Evolutionary conservation across 2,888 invertebrate genomes (phyloP).

Genomic region (Helobdella robusta): DNA sequence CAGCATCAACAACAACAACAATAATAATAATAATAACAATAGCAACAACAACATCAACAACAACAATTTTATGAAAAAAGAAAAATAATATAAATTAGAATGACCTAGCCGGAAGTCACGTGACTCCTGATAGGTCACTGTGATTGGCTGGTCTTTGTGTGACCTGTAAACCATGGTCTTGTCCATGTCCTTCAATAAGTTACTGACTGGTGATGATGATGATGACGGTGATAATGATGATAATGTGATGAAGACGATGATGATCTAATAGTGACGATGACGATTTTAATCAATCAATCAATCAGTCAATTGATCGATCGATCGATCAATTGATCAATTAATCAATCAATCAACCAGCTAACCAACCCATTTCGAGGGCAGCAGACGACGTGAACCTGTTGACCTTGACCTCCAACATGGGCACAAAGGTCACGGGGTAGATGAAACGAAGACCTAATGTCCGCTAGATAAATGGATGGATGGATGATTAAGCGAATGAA

Average conservation of each 20-base stretch:
- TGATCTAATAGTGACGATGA: neutral
- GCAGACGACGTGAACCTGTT: constrained; percentile 43
- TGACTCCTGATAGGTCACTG: no score
- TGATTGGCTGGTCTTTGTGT: no score
- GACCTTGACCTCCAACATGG: constrained; percentile 48
- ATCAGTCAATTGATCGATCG: constrained; percentile 2
- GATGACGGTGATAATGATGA: neutral
- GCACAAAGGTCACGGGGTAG: constrained; percentile 51
- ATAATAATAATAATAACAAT: no score
- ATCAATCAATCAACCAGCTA: neutral
- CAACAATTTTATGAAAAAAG: no score
- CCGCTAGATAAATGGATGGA: constrained; percentile 38
- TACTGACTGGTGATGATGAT: no score
- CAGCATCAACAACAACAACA: no score
- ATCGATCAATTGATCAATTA: neutral
- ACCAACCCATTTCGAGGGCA: constrained; percentile 37
- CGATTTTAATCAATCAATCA: neutral
- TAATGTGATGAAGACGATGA: neutral
- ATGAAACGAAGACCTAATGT: constrained; percentile 51
- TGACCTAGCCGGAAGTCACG: no score
- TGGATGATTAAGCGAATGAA: constrained; percentile 6
- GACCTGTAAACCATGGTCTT: no score
- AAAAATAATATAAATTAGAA: no score
- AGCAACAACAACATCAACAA: no score
- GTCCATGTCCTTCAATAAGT: no score